A percentile compares a stretch with the other conserved stretches of the same genome.
phyloP scores from a whole-genome alignment of 2,113 vertebrate genomes.

The Astur gentilis region DNA sequence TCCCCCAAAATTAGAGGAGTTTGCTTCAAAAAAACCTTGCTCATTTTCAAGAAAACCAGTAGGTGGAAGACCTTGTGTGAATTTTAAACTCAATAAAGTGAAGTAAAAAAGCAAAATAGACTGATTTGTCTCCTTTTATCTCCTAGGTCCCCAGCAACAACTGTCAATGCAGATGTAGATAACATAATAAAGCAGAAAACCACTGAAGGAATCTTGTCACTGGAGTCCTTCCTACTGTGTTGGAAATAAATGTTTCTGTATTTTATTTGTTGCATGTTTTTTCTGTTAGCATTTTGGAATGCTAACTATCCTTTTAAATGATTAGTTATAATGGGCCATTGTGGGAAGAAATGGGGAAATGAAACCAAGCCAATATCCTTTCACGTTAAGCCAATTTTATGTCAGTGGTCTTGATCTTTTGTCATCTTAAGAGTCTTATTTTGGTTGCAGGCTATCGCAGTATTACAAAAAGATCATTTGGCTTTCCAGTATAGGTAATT shows the following conservation, averaged over 20 bases:
- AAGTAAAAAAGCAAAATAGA: not conserved
- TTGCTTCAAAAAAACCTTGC: not conserved
- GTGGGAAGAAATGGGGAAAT: not conserved
- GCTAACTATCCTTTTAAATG: not conserved
- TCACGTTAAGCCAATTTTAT: not conserved
- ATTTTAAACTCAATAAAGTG: not conserved
- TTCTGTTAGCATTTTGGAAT: not conserved
- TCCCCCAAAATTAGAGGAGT: not conserved
- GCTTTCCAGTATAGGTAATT: constrained; percentile 5
- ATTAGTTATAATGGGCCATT: not conserved
- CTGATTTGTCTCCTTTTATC: not conserved
- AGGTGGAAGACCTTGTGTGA: not conserved
- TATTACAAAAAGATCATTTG: not conserved
- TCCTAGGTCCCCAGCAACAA: not conserved
- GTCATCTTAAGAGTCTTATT: not conserved
- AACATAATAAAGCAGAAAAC: not conserved
- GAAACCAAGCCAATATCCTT: not conserved
- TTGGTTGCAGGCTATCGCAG: not conserved
- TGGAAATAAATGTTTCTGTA: not conserved
- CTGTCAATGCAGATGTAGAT: not conserved
- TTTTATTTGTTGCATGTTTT: not conserved
- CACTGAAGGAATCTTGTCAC: not conserved
- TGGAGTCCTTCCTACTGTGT: not conserved
- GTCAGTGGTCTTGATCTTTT: not conserved
- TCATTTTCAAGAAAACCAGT: not conserved